Evolutionary conservation across 2,888 invertebrate genomes (phyloP), one percentile per base, ranked within the genome.

Genomic region (Dolichomitus sp.): DNA sequence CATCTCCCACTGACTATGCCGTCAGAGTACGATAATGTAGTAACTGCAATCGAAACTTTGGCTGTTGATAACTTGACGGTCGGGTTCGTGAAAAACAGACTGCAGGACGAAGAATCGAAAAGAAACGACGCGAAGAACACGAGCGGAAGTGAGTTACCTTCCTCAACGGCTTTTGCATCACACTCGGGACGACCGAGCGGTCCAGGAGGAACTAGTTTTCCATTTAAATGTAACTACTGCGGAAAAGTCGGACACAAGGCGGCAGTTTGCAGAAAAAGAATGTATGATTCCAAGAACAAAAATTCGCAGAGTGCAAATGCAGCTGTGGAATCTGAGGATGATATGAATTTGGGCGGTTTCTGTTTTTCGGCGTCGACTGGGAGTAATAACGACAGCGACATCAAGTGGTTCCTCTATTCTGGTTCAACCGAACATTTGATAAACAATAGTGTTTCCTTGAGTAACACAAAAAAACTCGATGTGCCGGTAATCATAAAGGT

Each of bases 361-460:
- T 33, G 33, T 33, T 33, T 33, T 33, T 33, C 33, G 1, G 33
- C 33, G 33, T 33, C 33, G 33, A 33, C 33, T 33, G 33, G 33
- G 4, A 33, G 33, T 33, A 33, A 33, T 33, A 33, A 33, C 33
- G 33, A 33, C 2, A 23, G 23, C 6, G 33, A 6, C 33, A 4
- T 33, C 33, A 33, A 33, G 33, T 89, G 87, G 86, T 81, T 65
- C 65, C 59, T 89, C 19, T 88, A 90, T 68, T 88, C 88, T 2
- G 89, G 89, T 17, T 83, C 88, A 3, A 84, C 87, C 7, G 86
- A 88, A 75, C 88, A 88, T 80, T 30, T 89, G 57, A 68, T 85
- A 1, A 83, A 57, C 37, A 37, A 33, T 4, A 48, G 40, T 1
- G 59, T 63, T 33, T 11, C 50, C 4, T 63, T 88, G 30, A 59